phyloP scores from a whole-genome alignment of 2,888 invertebrate species.

The Acanthosepion esculentum region DNA sequence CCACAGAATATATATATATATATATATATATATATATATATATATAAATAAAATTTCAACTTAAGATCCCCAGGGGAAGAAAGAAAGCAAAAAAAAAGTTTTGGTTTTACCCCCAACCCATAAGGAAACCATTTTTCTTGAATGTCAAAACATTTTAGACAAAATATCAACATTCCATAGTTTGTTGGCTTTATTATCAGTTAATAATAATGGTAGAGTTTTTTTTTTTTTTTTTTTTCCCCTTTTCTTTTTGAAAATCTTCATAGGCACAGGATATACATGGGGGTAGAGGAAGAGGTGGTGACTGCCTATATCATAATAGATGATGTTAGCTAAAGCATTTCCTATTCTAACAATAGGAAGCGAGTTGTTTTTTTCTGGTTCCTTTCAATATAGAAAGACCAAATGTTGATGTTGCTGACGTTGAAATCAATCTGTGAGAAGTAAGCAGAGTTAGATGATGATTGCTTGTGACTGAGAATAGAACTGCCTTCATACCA shows the following conservation, averaged over 20 bases:
- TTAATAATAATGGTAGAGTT: neutral
- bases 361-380: neutral
- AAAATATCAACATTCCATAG: constrained; percentile 33
- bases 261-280: constrained; percentile 46
- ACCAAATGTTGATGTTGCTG: constrained; percentile 38
- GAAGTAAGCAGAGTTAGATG: neutral
- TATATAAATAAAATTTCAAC: neutral
- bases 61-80: neutral
- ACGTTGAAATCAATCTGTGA: constrained; percentile 2
- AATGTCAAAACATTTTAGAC: neutral
- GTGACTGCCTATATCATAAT: neutral
- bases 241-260: neutral
- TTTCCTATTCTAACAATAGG: constrained; percentile 33
- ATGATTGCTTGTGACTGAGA: neutral
- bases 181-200: constrained; percentile 33
- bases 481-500: neutral
- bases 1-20: neutral
- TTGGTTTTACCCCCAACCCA: neutral
- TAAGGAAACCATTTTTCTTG: neutral
- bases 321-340: constrained; percentile 6
- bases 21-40: constrained; percentile 6
- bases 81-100: neutral
- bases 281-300: neutral
- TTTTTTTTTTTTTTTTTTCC: neutral
- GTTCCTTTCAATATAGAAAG: neutral